Percentiles rank a stretch among this genome's conserved stretches.
These are phyloP conservation scores for Clinocottus analis DNA, from an alignment of 2,113 vertebrate species.

Conservation along the genomic window DNA sequence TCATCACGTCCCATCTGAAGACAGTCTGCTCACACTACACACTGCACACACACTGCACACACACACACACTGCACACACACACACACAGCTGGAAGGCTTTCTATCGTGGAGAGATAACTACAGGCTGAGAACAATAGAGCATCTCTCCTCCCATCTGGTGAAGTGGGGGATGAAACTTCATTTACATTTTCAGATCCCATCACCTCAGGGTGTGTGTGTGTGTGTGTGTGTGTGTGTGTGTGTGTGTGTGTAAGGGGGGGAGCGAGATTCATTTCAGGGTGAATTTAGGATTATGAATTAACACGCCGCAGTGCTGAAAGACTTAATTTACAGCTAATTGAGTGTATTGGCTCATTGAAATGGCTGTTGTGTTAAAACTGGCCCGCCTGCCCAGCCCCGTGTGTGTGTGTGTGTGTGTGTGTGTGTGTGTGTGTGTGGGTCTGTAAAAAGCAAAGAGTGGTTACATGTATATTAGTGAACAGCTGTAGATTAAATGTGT, in stretches of 20 bases:
- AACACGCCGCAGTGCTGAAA: constrained; percentile 75
- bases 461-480: constrained; percentile 61
- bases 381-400: constrained; percentile 43
- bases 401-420: constrained; percentile 12
- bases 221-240: constrained; percentile 24
- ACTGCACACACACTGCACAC: constrained; percentile 38
- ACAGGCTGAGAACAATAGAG: constrained; percentile 80
- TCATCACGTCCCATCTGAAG: constrained; percentile 65
- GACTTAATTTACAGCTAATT: constrained; percentile 80
- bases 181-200: constrained; percentile 81
- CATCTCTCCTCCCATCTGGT: constrained; percentile 83
- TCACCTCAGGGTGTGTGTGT: constrained; percentile 67
- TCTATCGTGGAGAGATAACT: constrained; percentile 76
- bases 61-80: constrained; percentile 18
- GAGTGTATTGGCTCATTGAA: constrained; percentile 75
- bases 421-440: constrained; percentile 9
- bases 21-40: constrained; percentile 53
- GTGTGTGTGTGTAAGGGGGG: background rate
- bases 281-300: constrained; percentile 83
- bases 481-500: constrained; percentile 66
- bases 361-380: constrained; percentile 68
- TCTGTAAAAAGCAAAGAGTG: constrained; percentile 46
- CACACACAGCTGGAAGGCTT: constrained; percentile 73
- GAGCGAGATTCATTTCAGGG: constrained; percentile 76
- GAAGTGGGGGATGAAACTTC: constrained; percentile 75